Percentiles rank a stretch among this genome's conserved stretches.
Conservation (phyloP, 2,113 vertebrate species). For the Peromyscus polionotus region DNA sequence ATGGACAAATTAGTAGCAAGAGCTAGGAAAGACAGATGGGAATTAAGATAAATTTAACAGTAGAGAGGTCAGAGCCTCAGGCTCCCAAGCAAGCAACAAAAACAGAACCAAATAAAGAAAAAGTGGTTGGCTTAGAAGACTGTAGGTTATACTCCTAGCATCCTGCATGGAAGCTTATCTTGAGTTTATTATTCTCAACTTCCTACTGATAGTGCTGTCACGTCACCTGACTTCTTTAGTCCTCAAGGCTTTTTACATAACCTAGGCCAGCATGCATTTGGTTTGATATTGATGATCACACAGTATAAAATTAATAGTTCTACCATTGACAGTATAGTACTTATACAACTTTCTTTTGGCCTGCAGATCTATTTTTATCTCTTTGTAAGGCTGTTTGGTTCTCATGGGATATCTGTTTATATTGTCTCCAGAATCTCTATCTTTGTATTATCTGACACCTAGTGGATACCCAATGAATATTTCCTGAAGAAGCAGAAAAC, state of each 20-base stretch:
- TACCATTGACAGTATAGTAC: not conserved
- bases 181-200: not conserved
- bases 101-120: not conserved
- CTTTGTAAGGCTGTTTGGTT: not conserved
- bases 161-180: not conserved
- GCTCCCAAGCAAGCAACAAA: not conserved
- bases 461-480: conserved; percentile 69
- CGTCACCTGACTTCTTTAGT: not conserved
- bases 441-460: conserved; percentile 74
- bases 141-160: not conserved
- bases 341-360: not conserved
- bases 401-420: not conserved
- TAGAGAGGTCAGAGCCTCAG: not conserved
- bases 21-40: not conserved
- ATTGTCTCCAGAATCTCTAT: conserved; percentile 33
- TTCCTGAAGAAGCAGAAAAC: conserved; percentile 31
- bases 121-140: not conserved
- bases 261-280: not conserved
- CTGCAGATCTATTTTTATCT: conserved; percentile 6
- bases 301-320: conserved; percentile 1
- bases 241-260: not conserved
- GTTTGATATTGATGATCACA: not conserved
- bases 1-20: not conserved
- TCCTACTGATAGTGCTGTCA: not conserved
- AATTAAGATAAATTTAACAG: not conserved